phyloP scores from a whole-genome alignment of 2,797 vertebrate genomes.

The Sphenopsis melanotis region DNA sequence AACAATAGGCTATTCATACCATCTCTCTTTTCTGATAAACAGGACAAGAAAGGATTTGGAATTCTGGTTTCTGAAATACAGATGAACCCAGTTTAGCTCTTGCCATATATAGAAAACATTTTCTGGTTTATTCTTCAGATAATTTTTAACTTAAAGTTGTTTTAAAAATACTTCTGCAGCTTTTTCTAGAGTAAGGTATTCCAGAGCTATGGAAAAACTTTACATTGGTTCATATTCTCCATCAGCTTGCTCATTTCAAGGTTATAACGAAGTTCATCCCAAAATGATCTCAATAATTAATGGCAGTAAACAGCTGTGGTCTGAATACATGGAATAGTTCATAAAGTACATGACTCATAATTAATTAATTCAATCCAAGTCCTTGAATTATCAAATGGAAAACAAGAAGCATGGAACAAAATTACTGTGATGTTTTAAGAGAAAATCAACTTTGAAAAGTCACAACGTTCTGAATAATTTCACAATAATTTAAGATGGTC shows the following conservation, averaged over 20 bases:
- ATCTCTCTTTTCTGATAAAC: slow-evolving; percentile 49
- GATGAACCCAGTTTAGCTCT: background rate
- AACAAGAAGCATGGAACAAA: slow-evolving; percentile 5
- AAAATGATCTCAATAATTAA: slow-evolving; percentile 46
- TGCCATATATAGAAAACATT: background rate
- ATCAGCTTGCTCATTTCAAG: background rate
- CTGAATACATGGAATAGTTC: slow-evolving; percentile 25
- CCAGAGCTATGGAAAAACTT: background rate
- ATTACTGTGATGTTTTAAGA: background rate
- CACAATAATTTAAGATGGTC: background rate
- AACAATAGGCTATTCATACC: slow-evolving; percentile 69
- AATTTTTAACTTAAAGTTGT: background rate
- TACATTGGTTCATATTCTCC: background rate
- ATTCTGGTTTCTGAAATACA: background rate
- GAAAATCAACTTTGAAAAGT: background rate
- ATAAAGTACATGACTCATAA: slow-evolving; percentile 41
- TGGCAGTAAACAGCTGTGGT: slow-evolving; percentile 55
- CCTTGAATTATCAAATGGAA: slow-evolving; percentile 33
- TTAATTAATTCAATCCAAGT: slow-evolving; percentile 28
- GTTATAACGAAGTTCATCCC: slow-evolving; percentile 13
- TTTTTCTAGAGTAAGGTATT: background rate
- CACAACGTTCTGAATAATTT: background rate
- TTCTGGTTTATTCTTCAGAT: background rate
- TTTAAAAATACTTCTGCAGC: background rate
- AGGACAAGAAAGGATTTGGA: background rate